Evolutionary conservation across 2,888 invertebrate species (phyloP), one percentile per base, ranked within the genome.

Genomic region (Neoascia interrupta): DNA sequence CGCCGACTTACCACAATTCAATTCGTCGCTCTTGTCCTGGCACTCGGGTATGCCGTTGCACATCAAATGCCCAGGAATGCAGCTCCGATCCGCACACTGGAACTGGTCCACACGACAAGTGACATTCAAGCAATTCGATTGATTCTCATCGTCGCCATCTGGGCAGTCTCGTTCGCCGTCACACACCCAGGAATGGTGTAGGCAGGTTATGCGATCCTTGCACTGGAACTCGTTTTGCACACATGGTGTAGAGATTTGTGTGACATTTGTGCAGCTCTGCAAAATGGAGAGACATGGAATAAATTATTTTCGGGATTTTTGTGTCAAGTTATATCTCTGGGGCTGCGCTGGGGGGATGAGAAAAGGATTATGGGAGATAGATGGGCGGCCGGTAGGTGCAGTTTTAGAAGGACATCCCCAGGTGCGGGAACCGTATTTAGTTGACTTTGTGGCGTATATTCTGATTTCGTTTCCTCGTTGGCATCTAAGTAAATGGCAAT

Each of bases 31-130:
- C 82, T 92, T 93, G 88, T 97, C 97, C 0, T 91, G 88, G 84
- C 97, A 97, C 83, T 97, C 96, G 16, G 91, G 88, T 49, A 92
- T 91, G 0, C 96, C 96, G 81, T 96, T 94, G 88, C 97, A 97
- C 83, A 93, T 93, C 81, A 96, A 89, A 82, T 94, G 92, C 1
- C 95, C 95, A 43, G 94, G 91, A 79, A 96, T 95, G 85, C 96
- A 96, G 81, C 92, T 92, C 75, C 92, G 92, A 89, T 95, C 94
- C 49, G 91, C 92, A 87, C 97, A 97, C 85, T 95, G 94, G 88
- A 96, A 97, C 88, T 97, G 96, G 89, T 97, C 96, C 0, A 93
- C 90, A 43, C 95, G 90, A 89, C 97, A 97, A 19, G 94, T 95
- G 83, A 93, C 89, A 84, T 94, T 94, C 43, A 91, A 91, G 82